These are phyloP conservation scores for Heliothis virescens DNA, from an alignment of 1,140 invertebrate species.

Conservation along the genomic window DNA sequence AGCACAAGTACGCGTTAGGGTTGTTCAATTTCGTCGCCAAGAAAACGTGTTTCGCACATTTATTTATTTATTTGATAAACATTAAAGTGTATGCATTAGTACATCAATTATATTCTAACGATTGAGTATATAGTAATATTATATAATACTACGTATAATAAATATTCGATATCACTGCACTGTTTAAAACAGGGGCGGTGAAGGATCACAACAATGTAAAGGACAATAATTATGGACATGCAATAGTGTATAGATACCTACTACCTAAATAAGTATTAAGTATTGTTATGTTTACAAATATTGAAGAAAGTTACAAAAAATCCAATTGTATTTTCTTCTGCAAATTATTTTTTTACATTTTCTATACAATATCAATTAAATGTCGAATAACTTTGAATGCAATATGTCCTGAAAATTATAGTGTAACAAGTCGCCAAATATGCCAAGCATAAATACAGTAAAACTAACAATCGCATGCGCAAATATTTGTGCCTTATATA, in stretches of 20 bases:
- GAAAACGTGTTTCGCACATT: background rate
- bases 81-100: background rate
- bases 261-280: background rate
- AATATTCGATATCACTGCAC: conserved; percentile 22
- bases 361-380: too few species aligned
- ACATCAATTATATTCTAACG: too few species aligned
- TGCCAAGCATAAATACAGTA: background rate
- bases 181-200: conserved; percentile 10
- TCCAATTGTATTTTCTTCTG: too few species aligned
- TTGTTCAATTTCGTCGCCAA: background rate
- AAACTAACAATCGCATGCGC: conserved; percentile 5
- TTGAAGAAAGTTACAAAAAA: too few species aligned
- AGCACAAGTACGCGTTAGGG: too few species aligned
- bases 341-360: too few species aligned
- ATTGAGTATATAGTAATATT: too few species aligned
- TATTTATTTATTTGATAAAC: background rate
- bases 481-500: background rate
- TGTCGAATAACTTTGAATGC: background rate
- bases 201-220: background rate
- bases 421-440: background rate
- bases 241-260: background rate
- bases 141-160: background rate
- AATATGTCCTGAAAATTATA: background rate
- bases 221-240: background rate
- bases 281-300: too few species aligned